Conservation (phyloP, 2,888 invertebrate species). For the Stenolophus ochropezus region DNA sequence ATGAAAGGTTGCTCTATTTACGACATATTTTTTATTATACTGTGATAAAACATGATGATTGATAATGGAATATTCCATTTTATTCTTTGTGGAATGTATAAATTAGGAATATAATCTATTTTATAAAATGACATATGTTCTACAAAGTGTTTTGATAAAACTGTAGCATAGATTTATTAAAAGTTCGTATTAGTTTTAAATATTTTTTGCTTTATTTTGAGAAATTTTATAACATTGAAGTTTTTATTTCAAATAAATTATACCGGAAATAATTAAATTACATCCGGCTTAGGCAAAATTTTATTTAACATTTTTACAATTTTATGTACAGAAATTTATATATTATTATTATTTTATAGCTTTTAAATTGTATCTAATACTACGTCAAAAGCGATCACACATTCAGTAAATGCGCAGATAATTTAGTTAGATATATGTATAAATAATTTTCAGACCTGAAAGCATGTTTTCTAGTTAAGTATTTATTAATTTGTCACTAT, state of each 20-base stretch:
- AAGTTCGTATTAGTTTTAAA: not conserved
- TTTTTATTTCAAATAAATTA: not conserved
- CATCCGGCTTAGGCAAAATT: not conserved
- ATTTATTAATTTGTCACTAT: not conserved
- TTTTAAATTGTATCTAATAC: not conserved
- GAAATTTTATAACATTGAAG: not conserved
- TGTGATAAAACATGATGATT: not conserved
- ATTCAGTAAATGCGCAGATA: not conserved
- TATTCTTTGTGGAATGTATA: not conserved
- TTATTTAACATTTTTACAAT: no score
- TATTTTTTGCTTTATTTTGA: not conserved
- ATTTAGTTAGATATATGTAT: not conserved
- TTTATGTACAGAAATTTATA: no score
- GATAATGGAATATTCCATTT: conserved; percentile 9
- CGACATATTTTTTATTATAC: no score
- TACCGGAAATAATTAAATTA: conserved; percentile 24
- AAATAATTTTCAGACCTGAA: not conserved
- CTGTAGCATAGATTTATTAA: not conserved
- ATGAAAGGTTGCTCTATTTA: conserved; percentile 4
- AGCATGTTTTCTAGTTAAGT: not conserved
- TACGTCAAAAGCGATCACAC: conserved; percentile 3
- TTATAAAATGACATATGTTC: not conserved
- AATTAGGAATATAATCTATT: not conserved
- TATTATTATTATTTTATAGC: not conserved
- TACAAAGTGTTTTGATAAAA: not conserved